These are phyloP conservation scores for Channa argus DNA, from an alignment of 2,113 vertebrate genomes.

Conservation along the genomic window DNA sequence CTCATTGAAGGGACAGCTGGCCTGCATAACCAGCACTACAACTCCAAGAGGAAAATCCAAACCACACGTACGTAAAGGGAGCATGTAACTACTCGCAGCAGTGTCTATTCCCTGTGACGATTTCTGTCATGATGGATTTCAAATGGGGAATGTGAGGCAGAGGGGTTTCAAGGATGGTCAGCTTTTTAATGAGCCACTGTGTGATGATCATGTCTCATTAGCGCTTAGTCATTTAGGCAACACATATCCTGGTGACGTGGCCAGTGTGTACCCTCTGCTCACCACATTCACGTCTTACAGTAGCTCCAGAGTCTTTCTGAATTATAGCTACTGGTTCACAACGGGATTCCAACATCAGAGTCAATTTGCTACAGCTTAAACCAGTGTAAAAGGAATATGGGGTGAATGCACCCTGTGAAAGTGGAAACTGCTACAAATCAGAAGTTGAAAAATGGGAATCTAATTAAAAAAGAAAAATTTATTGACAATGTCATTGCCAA, in stretches of 20 bases:
- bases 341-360: neutral
- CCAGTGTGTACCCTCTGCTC: slow-evolving; percentile 3
- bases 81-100: neutral
- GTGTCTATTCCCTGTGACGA: slow-evolving; percentile 5
- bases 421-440: neutral
- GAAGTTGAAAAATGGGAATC: slow-evolving; percentile 11
- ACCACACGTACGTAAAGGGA: slow-evolving; percentile 37
- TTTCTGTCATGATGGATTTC: slow-evolving; percentile 20
- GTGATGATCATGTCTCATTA: slow-evolving; percentile 36
- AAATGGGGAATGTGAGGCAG: neutral
- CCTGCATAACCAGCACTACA: slow-evolving; percentile 16
- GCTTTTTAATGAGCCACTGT: slow-evolving; percentile 30
- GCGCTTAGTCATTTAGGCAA: slow-evolving; percentile 22
- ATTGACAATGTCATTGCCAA: slow-evolving; percentile 2
- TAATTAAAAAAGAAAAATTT: slow-evolving; percentile 43
- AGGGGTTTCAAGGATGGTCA: slow-evolving; percentile 13
- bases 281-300: neutral
- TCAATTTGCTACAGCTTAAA: neutral
- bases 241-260: neutral
- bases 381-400: no score
- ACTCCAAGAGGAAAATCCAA: slow-evolving; percentile 11
- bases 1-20: slow-evolving; percentile 52
- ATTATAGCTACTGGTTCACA: neutral
- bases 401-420: neutral
- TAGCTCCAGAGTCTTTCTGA: neutral